Percentiles rank a stretch among this genome's conserved stretches.
Conservation (phyloP, 2,888 invertebrate species). For the Frankliniella fusca region DNA sequence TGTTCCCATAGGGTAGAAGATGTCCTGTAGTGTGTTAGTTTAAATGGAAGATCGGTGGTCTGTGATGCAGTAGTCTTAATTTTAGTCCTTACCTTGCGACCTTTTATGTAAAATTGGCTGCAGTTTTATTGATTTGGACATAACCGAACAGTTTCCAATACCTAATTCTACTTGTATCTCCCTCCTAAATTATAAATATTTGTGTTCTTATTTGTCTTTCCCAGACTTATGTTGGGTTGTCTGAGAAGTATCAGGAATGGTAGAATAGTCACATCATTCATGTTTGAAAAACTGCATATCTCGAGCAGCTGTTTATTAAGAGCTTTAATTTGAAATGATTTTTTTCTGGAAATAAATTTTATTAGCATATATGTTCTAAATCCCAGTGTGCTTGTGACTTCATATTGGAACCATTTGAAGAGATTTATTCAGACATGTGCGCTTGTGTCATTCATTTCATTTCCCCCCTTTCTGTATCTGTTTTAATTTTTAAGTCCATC, state of each 20-base stretch:
- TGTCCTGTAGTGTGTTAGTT: background rate
- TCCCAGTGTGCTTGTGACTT: background rate
- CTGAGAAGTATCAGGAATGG: background rate
- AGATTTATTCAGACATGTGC: background rate
- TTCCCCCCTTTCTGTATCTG: background rate
- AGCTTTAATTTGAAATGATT: background rate
- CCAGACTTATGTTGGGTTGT: no score
- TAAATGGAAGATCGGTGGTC: conserved; percentile 9
- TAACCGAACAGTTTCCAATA: no score
- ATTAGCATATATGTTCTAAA: background rate
- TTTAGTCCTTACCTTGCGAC: conserved; percentile 17
- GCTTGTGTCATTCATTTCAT: background rate
- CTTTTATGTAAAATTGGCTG: background rate
- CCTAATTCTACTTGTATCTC: no score
- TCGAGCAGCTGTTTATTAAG: no score
- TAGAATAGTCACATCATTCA: no score
- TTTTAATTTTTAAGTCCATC: background rate
- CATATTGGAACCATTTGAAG: background rate
- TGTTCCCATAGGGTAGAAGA: background rate
- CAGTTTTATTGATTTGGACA: background rate
- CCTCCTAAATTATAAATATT: no score
- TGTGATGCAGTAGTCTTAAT: conserved; percentile 10
- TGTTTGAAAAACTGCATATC: no score
- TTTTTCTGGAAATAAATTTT: background rate
- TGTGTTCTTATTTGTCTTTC: background rate